phyloP scores from a whole-genome alignment of 2,888 invertebrate genomes.

The Metalampra italica region DNA sequence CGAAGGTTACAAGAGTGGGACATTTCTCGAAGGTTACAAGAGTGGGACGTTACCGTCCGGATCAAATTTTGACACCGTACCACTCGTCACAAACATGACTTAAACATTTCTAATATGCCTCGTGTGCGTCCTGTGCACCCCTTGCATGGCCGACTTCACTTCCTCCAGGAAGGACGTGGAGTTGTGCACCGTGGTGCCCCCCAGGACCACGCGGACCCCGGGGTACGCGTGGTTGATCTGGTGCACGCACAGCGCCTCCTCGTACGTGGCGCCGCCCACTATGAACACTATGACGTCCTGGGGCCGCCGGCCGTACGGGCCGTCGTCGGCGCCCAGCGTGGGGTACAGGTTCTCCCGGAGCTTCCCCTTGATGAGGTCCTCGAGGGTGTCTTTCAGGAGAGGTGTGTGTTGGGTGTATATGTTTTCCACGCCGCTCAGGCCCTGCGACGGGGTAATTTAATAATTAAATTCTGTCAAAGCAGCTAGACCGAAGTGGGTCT shows the following conservation, averaged over 20 bases:
- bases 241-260: conserved; percentile 93
- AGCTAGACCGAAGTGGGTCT: no score
- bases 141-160: conserved; percentile 82
- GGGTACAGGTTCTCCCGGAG: conserved; percentile 93
- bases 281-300: conserved; percentile 98
- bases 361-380: conserved; percentile 93
- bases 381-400: conserved; percentile 90
- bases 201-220: conserved; percentile 87
- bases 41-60: no score
- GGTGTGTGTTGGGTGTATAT: conserved; percentile 99
- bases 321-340: conserved; percentile 83
- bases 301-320: conserved; percentile 78
- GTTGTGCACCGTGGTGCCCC: conserved; percentile 96
- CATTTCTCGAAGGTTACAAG: no score
- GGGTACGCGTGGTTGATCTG: conserved; percentile 84
- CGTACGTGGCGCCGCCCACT: conserved; percentile 97
- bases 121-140: conserved; percentile 81
- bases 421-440: conserved; percentile 97
- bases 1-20: no score
- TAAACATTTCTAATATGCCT: conserved; percentile 69
- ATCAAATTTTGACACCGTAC: no score
- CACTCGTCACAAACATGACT: no score
- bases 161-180: conserved; percentile 89
- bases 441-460: conserved; percentile 57
- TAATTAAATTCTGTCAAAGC: background rate